Base-by-base conservation (phyloP, 2,113 vertebrate genomes). In the Anolis sagrei region DNA sequence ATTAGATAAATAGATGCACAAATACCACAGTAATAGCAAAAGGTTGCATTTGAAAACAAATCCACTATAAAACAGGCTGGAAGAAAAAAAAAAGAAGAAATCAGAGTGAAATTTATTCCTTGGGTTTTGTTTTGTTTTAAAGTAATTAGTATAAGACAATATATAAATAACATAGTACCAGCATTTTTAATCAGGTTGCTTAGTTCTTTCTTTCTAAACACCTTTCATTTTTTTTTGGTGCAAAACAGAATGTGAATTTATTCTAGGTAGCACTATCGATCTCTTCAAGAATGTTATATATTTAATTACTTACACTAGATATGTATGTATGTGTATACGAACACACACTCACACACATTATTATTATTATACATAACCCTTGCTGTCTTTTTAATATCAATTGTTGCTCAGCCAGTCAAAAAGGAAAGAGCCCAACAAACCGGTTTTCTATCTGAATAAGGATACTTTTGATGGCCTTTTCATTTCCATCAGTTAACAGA, bases 401-500 rank as follows among this genome's bases (percentile, higher is more conserved):
- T 94, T 96, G 95, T 96, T 95, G 93, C 94, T 91, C 91, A 90
- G 94, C 85, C 85, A 48, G 95, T 90, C 27, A 36, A 66, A 94
- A 93, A 94, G 92, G 93, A 95, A 93, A 0, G 87, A 94, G 89
- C 92, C 94, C 93, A 95, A 93, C 95, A 95, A 95, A 95, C 94
- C 95, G 91, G 94, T 95, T 95, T 96, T 96, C 94, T 95, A 94
- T 96, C 94, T 95, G 93, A 96, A 94, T 96, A 97, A 99, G 98
- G 99, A 99, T 99, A 99, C 98, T 99, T 96, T 98, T 97, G 97
- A 99, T 98, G 96, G 98, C 99, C 98, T 98, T 99, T 97, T 99
- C 98, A 96, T 99, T 99, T 96, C 99, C 99, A 98, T 99, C 99
- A 97, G 98, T 99, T 97, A 99, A 97, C 95, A 99, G 97, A 97